Evolutionary conservation across 2,113 vertebrate species (phyloP), one percentile per base, ranked within the genome.

Genomic region (Callipepla californica): DNA sequence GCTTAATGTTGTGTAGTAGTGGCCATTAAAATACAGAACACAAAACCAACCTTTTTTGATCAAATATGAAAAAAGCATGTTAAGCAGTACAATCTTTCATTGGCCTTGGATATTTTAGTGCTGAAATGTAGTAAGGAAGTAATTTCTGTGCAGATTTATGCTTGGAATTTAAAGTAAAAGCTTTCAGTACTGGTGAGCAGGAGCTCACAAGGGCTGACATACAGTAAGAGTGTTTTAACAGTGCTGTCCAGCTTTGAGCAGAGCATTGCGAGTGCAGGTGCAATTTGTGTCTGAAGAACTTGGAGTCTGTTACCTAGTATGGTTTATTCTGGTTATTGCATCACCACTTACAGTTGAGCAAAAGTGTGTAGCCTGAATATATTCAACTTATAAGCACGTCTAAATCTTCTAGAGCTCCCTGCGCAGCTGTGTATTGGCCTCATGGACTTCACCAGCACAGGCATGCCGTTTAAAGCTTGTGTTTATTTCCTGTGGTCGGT

Each of bases 151-250:
- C 7, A 26, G 59, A 30, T 25, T 42, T 44, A 6, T 59, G 22
- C 20, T 55, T 28, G 30, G 13, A 17, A 13, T 73, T 62, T 14
- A 55, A 48, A 67, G 73, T 23, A 22, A 47, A 47, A 55, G 2
- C 30, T 40, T 36, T 9, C 7, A 26, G 0, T 48, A 40, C 47
- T 82, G 59, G 25, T 25, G 7, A 55, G 34, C 23, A 15, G 26
- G 34, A 25, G 57, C 25, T 23, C 40, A 7, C 42, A 21, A 19
- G 62, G 38, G 13, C 17, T n/a, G n/a, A 3, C 0, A 0, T 72
- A 32, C 13, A 47, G 38, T 13, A 25, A 34, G 38, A 78, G n/a
- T 20, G 3, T 67, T 78, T 50, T 22, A 68, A 45, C 40, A 45
- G 1, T 44, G 13, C 36, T 58, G 0, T 74, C 13, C 26, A 68